Percentiles rank a stretch among this genome's conserved stretches.
Evolutionary conservation across 2,797 vertebrate species (phyloP).

Genomic region (Microctenopoma steveboyesi): DNA sequence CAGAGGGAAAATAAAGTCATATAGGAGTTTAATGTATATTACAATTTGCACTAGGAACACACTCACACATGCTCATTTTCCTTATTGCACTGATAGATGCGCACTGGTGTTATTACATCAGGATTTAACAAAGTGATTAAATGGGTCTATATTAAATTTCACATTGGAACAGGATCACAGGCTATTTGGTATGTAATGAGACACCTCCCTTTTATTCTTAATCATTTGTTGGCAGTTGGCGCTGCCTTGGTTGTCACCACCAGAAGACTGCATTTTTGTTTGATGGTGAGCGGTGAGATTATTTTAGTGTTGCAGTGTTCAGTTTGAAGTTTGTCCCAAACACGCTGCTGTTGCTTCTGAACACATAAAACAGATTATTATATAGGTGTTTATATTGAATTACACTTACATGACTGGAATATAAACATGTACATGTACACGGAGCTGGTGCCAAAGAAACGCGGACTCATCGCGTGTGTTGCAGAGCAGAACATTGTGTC

Average conservation of each 20-base stretch:
- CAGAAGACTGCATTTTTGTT: not conserved
- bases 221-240: not conserved
- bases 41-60: not conserved
- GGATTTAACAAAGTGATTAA: not conserved
- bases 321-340: too few species aligned
- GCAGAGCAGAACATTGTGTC: conserved; percentile 32
- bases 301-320: not conserved
- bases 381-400: not conserved
- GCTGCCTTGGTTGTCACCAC: not conserved
- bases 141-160: conserved; percentile 13
- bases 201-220: conserved; percentile 1
- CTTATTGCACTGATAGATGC: not conserved
- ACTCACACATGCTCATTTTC: not conserved
- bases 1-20: not conserved
- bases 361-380: not conserved
- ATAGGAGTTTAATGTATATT: not conserved
- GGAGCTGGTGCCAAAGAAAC: not conserved
- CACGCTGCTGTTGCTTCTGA: too few species aligned
- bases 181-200: conserved; percentile 4
- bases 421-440: not conserved
- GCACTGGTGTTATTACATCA: not conserved
- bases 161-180: conserved; percentile 7
- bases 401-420: not conserved
- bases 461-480: conserved; percentile 7
- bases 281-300: not conserved